These are phyloP conservation scores for Styela clava DNA, from an alignment of 23 tunicate species.

Conservation along the genomic window DNA sequence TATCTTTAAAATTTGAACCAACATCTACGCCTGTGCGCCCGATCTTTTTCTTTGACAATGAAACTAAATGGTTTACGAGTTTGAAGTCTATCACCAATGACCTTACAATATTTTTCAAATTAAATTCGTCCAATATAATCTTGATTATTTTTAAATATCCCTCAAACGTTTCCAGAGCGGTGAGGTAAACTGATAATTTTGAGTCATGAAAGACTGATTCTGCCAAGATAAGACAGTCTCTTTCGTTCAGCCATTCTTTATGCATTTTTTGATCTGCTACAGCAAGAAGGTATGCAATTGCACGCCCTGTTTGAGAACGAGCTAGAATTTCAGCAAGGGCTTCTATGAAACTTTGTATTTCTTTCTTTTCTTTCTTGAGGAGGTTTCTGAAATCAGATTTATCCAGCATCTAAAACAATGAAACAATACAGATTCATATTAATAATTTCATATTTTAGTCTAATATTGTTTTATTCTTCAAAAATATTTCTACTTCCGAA, in stretches of 20 bases:
- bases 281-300: slow-evolving; percentile 16
- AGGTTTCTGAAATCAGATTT: background rate
- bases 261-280: background rate
- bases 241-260: background rate
- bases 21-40: slow-evolving; percentile 20
- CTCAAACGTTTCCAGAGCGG: background rate
- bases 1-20: background rate
- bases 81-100: slow-evolving; percentile 7
- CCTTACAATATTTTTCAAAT: background rate
- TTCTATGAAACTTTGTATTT: slow-evolving; percentile 3
- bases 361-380: background rate
- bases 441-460: too few relatives aligned
- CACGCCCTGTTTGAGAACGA: slow-evolving; percentile 9
- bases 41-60: background rate
- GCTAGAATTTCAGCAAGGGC: slow-evolving; percentile 4
- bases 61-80: background rate
- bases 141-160: background rate
- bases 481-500: too few relatives aligned
- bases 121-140: background rate
- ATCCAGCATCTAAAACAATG: background rate
- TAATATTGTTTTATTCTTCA: background rate
- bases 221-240: background rate
- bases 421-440: too few relatives aligned
- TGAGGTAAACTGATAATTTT: background rate
- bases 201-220: background rate